Evolutionary conservation across 2,888 invertebrate genomes (phyloP).

Genomic region (Drosophila monieri): DNA sequence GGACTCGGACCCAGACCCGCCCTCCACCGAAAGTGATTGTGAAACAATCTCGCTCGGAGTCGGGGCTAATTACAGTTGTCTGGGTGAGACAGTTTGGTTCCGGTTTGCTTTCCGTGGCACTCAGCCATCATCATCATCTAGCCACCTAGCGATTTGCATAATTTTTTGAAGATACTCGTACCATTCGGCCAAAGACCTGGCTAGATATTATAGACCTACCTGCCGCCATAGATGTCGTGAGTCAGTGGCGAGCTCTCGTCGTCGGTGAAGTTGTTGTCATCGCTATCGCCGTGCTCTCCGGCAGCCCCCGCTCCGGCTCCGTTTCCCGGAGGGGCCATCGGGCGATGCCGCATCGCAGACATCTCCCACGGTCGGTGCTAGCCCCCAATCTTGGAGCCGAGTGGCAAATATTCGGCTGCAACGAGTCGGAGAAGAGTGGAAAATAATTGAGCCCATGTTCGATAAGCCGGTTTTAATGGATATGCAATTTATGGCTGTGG

Average conservation of each 20-base stretch:
- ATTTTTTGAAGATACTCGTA: background rate
- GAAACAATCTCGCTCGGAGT: slow-evolving; percentile 47
- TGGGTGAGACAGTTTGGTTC: slow-evolving; percentile 52
- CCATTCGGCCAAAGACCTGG: slow-evolving; percentile 5
- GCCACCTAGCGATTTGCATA: slow-evolving; percentile 8
- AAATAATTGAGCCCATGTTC: slow-evolving; percentile 23
- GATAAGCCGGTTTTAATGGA: slow-evolving; percentile 61
- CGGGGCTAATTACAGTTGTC: slow-evolving; percentile 48
- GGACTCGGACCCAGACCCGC: slow-evolving; percentile 35
- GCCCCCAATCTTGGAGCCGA: slow-evolving; percentile 33
- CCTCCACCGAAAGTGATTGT: slow-evolving; percentile 57
- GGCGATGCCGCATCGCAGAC: slow-evolving; percentile 87
- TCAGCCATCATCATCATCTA: slow-evolving; percentile 13
- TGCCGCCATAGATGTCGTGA: slow-evolving; percentile 95
- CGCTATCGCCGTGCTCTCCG: slow-evolving; percentile 85
- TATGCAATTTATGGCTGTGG: slow-evolving; percentile 42
- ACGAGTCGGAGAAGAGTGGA: slow-evolving; percentile 8
- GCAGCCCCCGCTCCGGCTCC: slow-evolving; percentile 79
- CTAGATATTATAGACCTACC: slow-evolving; percentile 86
- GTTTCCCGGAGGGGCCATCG: slow-evolving; percentile 82
- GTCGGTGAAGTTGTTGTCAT: slow-evolving; percentile 92
- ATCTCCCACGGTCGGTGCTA: slow-evolving; percentile 84
- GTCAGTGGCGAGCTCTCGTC: slow-evolving; percentile 94
- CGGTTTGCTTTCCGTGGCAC: slow-evolving; percentile 43
- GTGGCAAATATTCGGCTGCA: slow-evolving; percentile 31